phyloP scores from a whole-genome alignment of 2,888 invertebrate species.

The Aphrophora alni region DNA sequence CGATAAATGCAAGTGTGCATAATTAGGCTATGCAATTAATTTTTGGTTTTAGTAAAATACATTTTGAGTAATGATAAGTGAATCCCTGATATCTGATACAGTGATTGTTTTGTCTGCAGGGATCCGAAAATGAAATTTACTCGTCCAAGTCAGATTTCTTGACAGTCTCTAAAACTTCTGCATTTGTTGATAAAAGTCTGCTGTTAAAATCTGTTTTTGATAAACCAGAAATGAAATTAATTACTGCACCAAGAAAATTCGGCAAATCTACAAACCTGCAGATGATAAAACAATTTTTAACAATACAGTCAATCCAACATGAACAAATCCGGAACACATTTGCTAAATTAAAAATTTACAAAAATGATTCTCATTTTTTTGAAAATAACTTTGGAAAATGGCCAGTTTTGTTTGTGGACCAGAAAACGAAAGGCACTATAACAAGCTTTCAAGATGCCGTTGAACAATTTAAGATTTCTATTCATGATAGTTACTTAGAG shows the following conservation, averaged over 20 bases:
- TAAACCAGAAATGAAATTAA: not conserved
- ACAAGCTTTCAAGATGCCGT: not conserved
- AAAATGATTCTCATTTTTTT: not conserved
- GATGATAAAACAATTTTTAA: slow-evolving; percentile 4
- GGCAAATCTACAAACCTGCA: no score
- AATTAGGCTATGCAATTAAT: no score
- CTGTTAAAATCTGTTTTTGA: not conserved
- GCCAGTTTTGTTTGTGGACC: not conserved
- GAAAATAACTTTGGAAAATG: not conserved
- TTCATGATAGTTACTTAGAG: not conserved
- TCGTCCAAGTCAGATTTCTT: no score
- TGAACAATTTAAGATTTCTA: not conserved
- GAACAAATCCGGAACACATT: not conserved
- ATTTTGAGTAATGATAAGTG: no score
- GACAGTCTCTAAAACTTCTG: not conserved
- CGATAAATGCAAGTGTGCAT: no score
- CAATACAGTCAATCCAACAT: not conserved
- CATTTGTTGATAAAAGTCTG: not conserved
- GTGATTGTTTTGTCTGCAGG: no score
- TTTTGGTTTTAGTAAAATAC: no score
- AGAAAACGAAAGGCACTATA: not conserved
- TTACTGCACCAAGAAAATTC: slow-evolving; percentile 6
- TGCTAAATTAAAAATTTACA: not conserved
- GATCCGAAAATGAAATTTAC: no score
- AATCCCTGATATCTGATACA: no score